Conservation (phyloP, 2,113 vertebrate species). For the Anas platyrhynchos region DNA sequence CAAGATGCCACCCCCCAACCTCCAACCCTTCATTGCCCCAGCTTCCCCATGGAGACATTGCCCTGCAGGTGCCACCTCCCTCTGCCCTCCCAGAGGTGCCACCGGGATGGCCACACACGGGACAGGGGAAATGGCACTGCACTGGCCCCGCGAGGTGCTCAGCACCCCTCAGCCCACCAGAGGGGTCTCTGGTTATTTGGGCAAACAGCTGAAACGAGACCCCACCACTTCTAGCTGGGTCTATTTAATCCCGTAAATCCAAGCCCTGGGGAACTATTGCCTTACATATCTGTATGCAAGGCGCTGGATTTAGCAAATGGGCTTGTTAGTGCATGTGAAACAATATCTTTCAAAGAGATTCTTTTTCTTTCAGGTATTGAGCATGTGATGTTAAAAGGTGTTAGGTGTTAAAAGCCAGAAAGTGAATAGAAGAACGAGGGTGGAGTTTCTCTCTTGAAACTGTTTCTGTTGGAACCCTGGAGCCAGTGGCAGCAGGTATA, state of each 20-base stretch:
- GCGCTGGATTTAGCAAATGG: conserved; percentile 39
- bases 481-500: not conserved
- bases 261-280: not conserved
- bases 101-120: not conserved
- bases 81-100: not conserved
- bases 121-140: not conserved
- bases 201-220: conserved; percentile 43
- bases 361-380: not conserved
- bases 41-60: not conserved
- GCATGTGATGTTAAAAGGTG: accelerated
- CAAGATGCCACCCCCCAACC: not conserved
- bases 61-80: not conserved
- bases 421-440: not conserved
- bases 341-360: not conserved
- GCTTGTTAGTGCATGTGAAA: conserved; percentile 34
- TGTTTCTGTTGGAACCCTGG: not conserved
- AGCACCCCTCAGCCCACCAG: not conserved
- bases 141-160: not conserved
- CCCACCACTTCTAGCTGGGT: conserved; percentile 32
- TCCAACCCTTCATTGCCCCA: not conserved
- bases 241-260: conserved; percentile 7
- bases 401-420: not conserved
- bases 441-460: not conserved
- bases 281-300: not conserved
- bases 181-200: not conserved